phyloP scores from a whole-genome alignment of 2,797 vertebrate genomes.

The Amblyraja radiata region DNA sequence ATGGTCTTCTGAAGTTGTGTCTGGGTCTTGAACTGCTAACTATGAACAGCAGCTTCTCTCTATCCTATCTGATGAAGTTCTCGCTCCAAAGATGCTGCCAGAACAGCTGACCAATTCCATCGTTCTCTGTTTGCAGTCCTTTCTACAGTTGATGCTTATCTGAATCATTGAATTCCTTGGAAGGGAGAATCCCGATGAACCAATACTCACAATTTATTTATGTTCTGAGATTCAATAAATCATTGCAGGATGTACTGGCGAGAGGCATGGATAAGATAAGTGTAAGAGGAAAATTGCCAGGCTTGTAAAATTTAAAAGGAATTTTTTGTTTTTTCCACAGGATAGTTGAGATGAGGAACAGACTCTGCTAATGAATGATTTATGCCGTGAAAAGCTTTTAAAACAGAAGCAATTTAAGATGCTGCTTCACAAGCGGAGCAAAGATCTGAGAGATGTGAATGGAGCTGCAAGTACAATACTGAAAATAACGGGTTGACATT shows the following conservation, averaged over 20 bases:
- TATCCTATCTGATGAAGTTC: too few relatives aligned
- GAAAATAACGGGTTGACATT: not conserved
- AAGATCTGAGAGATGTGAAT: not conserved
- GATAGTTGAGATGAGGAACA: not conserved
- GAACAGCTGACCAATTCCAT: too few relatives aligned
- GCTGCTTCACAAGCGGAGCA: too few relatives aligned
- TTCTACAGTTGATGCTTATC: too few relatives aligned
- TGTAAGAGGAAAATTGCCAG: not conserved
- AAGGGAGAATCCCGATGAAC: not conserved
- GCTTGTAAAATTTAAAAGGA: not conserved
- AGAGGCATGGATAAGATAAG: not conserved
- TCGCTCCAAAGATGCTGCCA: too few relatives aligned
- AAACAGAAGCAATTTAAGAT: not conserved
- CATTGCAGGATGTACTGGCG: not conserved
- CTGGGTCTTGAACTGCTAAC: too few relatives aligned
- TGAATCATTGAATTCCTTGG: not conserved
- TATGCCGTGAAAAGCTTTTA: not conserved
- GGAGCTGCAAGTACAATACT: not conserved
- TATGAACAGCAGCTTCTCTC: too few relatives aligned
- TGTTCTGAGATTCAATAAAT: not conserved
- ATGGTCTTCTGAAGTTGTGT: too few relatives aligned
- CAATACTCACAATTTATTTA: not conserved
- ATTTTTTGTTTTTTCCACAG: not conserved
- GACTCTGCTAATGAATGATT: not conserved
- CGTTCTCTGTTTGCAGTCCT: too few relatives aligned